These are phyloP conservation scores for Aplidium turbinatum DNA, from an alignment of 23 tunicate species.

Conservation along the genomic window DNA sequence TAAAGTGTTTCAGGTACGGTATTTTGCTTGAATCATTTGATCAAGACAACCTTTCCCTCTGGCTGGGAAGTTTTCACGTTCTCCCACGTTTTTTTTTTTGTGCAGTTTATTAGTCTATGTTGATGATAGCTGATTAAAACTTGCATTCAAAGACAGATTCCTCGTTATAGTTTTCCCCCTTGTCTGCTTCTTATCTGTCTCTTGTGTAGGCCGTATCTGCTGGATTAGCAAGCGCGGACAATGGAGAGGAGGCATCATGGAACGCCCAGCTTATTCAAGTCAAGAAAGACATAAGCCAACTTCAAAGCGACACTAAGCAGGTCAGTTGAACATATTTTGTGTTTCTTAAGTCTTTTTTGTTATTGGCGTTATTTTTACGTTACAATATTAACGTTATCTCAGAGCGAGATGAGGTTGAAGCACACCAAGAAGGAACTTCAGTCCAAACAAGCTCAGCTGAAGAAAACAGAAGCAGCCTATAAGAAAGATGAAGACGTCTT, in stretches of 20 bases:
- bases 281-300: constrained; percentile 73
- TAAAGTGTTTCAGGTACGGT: too few relatives aligned
- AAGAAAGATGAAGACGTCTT: constrained; percentile 67
- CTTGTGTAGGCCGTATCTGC: constrained; percentile 85
- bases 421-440: constrained; percentile 76
- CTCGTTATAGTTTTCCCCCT: too few relatives aligned
- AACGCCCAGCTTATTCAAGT: constrained; percentile 70
- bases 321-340: constrained; percentile 10
- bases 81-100: too few relatives aligned
- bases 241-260: constrained; percentile 90
- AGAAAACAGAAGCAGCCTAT: constrained; percentile 69
- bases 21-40: too few relatives aligned
- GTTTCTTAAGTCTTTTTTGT: too few relatives aligned
- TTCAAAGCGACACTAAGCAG: constrained; percentile 73
- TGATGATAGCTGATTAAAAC: too few relatives aligned
- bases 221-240: constrained; percentile 79
- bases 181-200: too few relatives aligned
- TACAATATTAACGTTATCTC: constrained; percentile 2
- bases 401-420: constrained; percentile 71
- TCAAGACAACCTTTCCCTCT: too few relatives aligned
- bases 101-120: too few relatives aligned
- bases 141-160: too few relatives aligned
- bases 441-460: constrained; percentile 59
- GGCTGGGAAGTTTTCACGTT: too few relatives aligned
- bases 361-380: background rate